Base-by-base conservation (phyloP, 2,888 invertebrate genomes). In the Myathropa florea region DNA sequence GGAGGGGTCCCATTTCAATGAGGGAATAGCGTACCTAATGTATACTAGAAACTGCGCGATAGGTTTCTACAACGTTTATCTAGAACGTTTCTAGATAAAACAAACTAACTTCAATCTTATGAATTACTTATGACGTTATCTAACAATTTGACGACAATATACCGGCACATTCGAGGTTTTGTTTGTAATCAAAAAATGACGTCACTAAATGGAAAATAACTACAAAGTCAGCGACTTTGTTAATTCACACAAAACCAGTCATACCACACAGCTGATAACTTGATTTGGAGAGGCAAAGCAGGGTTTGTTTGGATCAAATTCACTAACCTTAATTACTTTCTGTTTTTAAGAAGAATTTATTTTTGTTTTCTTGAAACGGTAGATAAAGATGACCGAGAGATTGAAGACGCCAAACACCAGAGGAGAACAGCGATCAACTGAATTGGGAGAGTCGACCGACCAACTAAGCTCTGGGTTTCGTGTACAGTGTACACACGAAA, bases 131-230 rank as follows among this genome's bases (percentile, higher is more conserved):
- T 78, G 61, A 73, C 24, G 24, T 57, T 57, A 24, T 24, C 24
- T 24, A 26, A 65, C 64, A 30, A 14, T 28, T 65, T 61, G 46
- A 18, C 18, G n/a, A 26, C 55, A 60, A 21, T 0, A 9, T 65
- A 67, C 71, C 68, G 83, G 73, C 57, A 57, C 30, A 72, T 21
- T 55, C 0, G 6, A 71, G 26, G 57, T n/a, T 63, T 59, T 79
- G 79, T 83, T 83, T 79, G 64, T 75, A 79, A 75, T 79, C 83
- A 79, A 83, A 65, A 24, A 24, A 79, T 70, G 55, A 72, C 65
- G 72, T 79, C 33, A 73, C 63, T 36, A 26, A 63, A 18, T 33
- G 26, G 28, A 71, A 26, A 70, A 33, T 23, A n/a, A 30, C 33
- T n/a, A 39, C 3, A 24, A 2, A 10, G 1, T 4, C 12, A n/a